These are phyloP conservation scores for Phylloscopus trochiloides DNA, from an alignment of 2,113 vertebrate species.

Conservation along the genomic window DNA sequence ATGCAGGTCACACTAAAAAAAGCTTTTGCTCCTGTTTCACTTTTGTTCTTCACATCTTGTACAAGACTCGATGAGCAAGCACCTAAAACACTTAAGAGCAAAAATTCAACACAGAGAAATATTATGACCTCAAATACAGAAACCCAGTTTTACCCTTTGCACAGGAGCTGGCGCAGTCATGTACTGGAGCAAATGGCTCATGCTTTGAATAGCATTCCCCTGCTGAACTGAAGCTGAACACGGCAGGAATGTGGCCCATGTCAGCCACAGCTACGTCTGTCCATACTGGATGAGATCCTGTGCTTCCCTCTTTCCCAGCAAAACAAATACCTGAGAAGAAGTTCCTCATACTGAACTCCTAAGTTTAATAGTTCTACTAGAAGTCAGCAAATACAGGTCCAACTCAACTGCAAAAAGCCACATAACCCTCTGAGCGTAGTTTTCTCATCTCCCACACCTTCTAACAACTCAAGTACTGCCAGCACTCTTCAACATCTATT, in stretches of 20 bases:
- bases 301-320: not conserved
- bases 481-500: not conserved
- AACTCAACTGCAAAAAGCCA: not conserved
- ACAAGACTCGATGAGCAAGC: not conserved
- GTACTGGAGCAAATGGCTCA: not conserved
- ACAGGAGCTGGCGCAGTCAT: not conserved
- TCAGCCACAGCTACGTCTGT: not conserved
- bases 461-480: not conserved
- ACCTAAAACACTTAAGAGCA: not conserved
- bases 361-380: not conserved
- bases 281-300: rapidly evolving
- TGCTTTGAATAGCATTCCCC: not conserved
- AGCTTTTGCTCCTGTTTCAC: not conserved
- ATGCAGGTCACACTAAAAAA: not conserved
- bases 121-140: not conserved
- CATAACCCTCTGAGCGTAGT: not conserved
- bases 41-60: not conserved
- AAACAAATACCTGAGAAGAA: not conserved
- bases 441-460: not conserved
- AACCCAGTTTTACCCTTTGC: not conserved
- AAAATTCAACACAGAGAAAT: not conserved
- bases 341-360: not conserved
- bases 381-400: not conserved
- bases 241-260: not conserved
- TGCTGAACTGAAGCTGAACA: not conserved